Conservation (phyloP, 2,797 vertebrate genomes). For the Sebastes dallii region DNA sequence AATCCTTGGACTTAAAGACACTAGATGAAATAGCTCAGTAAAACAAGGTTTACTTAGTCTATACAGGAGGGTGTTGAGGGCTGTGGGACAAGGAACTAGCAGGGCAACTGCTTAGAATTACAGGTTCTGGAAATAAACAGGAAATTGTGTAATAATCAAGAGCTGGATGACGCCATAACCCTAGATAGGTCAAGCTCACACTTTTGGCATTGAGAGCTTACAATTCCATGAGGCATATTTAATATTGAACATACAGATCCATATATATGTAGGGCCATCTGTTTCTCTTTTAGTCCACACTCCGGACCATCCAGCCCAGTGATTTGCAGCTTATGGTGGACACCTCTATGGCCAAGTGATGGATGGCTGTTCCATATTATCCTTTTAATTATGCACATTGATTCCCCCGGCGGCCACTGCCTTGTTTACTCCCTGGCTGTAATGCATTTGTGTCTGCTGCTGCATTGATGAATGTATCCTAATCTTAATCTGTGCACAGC, state of each 20-base stretch:
- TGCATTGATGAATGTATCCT: constrained; percentile 83
- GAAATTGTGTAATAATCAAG: not conserved
- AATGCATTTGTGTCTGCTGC: constrained; percentile 80
- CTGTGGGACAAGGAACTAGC: not conserved
- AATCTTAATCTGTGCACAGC: constrained; percentile 79
- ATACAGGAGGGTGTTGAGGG: not conserved
- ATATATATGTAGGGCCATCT: not conserved
- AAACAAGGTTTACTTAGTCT: not conserved
- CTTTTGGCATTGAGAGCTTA: not conserved
- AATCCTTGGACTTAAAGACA: not conserved
- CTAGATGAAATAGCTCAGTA: not conserved
- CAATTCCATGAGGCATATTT: not conserved
- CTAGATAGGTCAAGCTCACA: not conserved
- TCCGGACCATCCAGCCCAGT: constrained; percentile 5
- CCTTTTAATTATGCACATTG: constrained; percentile 85
- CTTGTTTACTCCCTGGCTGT: constrained; percentile 80
- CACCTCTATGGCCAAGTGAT: constrained; percentile 66
- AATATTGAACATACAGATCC: not conserved
- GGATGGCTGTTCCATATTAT: constrained; percentile 78
- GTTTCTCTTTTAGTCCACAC: constrained; percentile 7
- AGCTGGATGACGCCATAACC: not conserved
- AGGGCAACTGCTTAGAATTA: not conserved
- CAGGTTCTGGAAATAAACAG: not conserved
- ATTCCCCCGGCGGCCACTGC: constrained; percentile 68
- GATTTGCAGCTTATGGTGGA: constrained; percentile 44